Evolutionary conservation across 2,113 vertebrate species (phyloP).

Genomic region (Xiphophorus couchianus): DNA sequence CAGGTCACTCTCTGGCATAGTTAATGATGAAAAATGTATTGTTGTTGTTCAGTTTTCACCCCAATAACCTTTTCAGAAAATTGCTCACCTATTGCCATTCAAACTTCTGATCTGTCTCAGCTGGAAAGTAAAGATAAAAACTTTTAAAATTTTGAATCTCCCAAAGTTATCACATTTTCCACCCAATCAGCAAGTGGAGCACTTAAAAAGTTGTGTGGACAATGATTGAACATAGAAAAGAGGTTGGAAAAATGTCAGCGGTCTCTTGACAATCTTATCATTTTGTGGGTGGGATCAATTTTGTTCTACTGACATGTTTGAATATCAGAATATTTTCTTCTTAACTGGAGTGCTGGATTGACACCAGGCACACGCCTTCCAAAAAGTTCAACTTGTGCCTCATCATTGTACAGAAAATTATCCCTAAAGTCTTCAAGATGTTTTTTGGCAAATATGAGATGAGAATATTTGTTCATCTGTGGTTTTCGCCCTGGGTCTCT

Average conservation of each 20-base stretch:
- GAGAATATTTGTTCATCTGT: too few species aligned
- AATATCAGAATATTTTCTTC: not conserved
- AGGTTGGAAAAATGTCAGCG: not conserved
- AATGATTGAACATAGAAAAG: not conserved
- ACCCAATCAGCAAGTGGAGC: conserved; percentile 18
- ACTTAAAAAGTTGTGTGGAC: not conserved
- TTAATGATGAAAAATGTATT: conserved; percentile 22
- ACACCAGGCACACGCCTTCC: not conserved
- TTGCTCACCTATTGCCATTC: conserved; percentile 30
- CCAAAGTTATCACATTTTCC: conserved; percentile 25
- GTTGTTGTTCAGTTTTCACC: conserved; percentile 24
- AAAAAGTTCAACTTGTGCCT: not conserved
- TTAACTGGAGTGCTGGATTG: not conserved
- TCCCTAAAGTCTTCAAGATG: too few species aligned
- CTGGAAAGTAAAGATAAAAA: conserved; percentile 19
- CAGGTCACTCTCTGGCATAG: conserved; percentile 9
- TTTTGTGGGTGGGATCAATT: not conserved
- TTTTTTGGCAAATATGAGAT: too few species aligned
- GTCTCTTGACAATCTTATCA: not conserved
- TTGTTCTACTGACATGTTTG: not conserved
- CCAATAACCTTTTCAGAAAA: conserved; percentile 30
- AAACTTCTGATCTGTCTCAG: not conserved
- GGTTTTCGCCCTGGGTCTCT: not conserved
- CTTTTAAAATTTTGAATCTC: not conserved
- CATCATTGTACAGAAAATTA: not conserved